phyloP scores from a whole-genome alignment of 1,140 invertebrate species.

The Atta texana region DNA sequence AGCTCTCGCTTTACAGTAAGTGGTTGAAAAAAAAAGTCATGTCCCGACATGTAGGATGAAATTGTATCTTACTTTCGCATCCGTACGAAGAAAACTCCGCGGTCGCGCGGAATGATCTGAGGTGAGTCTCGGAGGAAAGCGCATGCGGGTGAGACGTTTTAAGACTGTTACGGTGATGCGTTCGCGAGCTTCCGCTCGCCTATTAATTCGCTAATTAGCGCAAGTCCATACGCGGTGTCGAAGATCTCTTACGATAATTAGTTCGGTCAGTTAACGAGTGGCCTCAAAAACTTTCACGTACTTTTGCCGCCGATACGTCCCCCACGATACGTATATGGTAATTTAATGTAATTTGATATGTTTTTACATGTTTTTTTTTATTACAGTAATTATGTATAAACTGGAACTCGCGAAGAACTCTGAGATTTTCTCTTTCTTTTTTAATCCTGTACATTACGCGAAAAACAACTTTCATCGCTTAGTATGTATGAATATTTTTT shows the following conservation, averaged over 20 bases:
- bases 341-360: constrained; percentile 19
- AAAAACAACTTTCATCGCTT: not conserved
- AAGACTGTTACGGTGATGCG: constrained; percentile 45
- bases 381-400: not conserved
- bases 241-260: constrained; percentile 44
- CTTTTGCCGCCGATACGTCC: not conserved
- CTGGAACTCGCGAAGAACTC: not conserved
- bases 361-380: not conserved
- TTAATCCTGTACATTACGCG: not conserved
- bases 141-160: constrained; percentile 39
- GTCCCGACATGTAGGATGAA: constrained; percentile 5
- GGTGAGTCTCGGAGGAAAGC: constrained; percentile 34
- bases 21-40: not conserved
- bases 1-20: not conserved
- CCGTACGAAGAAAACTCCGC: constrained; percentile 31
- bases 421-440: not conserved
- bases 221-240: constrained; percentile 20
- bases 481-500: not conserved
- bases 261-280: constrained; percentile 21
- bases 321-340: not conserved
- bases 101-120: not conserved
- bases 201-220: constrained; percentile 57
- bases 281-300: constrained; percentile 55
- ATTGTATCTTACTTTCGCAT: constrained; percentile 54
- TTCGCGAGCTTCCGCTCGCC: constrained; percentile 45